phyloP scores from a whole-genome alignment of 2,888 invertebrate species.

The Hypsopygia costalis region DNA sequence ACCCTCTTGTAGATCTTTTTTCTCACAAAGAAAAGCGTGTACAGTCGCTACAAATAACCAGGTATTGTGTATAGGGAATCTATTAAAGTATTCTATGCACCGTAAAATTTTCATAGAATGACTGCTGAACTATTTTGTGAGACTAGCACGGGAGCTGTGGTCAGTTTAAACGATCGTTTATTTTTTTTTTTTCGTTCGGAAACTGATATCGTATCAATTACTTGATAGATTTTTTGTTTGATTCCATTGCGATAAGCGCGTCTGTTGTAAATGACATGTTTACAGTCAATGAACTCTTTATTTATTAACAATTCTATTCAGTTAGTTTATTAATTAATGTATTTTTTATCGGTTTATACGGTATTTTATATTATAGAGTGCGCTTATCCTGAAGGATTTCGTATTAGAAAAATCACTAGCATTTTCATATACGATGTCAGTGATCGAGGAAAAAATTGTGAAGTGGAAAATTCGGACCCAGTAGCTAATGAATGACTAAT shows the following conservation, averaged over 20 bases:
- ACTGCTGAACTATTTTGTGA: constrained; percentile 36
- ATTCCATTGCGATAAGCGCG: constrained; percentile 13
- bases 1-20: constrained; percentile 45
- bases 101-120: constrained; percentile 38
- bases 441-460: too few relatives aligned
- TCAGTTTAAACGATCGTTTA: constrained; percentile 33
- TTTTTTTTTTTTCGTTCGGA: constrained; percentile 20
- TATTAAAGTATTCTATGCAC: constrained; percentile 43
- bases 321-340: too few relatives aligned
- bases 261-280: not conserved
- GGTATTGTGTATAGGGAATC: constrained; percentile 55
- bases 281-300: too few relatives aligned
- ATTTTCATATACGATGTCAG: too few relatives aligned
- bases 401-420: too few relatives aligned
- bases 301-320: too few relatives aligned
- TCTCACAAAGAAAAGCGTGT: constrained; percentile 35
- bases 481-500: too few relatives aligned
- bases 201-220: constrained; percentile 29
- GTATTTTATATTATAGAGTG: too few relatives aligned
- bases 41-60: constrained; percentile 47
- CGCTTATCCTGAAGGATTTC: too few relatives aligned
- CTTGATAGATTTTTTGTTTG: constrained; percentile 29
- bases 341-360: too few relatives aligned
- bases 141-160: constrained; percentile 31
- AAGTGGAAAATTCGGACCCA: too few relatives aligned